These are phyloP conservation scores for Xestoiulus laeticollis DNA, from an alignment of 2,888 invertebrate species.

Conservation along the genomic window DNA sequence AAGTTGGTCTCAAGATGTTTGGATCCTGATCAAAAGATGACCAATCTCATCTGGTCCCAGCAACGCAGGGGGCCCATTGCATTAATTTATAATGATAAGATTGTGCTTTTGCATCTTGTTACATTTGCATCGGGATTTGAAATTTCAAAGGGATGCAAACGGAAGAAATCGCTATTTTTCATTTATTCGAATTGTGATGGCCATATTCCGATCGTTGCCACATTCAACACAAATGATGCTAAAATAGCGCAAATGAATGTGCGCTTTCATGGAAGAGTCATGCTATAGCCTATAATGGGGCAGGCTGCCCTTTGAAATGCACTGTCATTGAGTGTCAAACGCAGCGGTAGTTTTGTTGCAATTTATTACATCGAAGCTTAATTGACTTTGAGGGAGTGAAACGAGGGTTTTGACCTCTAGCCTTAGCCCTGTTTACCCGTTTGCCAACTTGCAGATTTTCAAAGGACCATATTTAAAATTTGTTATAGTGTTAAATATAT, in stretches of 20 bases:
- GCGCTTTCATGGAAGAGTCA: not conserved
- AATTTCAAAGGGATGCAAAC: no score
- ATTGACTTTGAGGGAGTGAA: not conserved
- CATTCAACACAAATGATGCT: not conserved
- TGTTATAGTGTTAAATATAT: not conserved
- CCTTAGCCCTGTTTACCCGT: not conserved
- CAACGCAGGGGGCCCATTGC: no score
- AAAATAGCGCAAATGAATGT: not conserved
- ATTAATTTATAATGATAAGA: no score
- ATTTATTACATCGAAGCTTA: slow-evolving; percentile 6
- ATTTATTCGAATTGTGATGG: not conserved
- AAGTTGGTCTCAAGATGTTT: no score
- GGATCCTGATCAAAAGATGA: no score
- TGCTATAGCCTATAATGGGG: not conserved
- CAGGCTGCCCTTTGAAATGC: not conserved
- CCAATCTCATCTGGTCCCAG: no score
- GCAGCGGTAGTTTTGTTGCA: not conserved
- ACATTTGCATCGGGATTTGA: no score
- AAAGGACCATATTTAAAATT: not conserved
- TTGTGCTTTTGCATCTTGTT: no score
- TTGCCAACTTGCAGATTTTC: not conserved
- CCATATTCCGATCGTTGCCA: not conserved
- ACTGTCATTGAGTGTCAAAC: slow-evolving; percentile 20
- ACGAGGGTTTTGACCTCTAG: not conserved
- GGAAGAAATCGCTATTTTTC: no score